Percentiles rank a stretch among this genome's conserved stretches.
Evolutionary conservation across 2,888 invertebrate genomes (phyloP).

Genomic region (Perizoma affinitatum): DNA sequence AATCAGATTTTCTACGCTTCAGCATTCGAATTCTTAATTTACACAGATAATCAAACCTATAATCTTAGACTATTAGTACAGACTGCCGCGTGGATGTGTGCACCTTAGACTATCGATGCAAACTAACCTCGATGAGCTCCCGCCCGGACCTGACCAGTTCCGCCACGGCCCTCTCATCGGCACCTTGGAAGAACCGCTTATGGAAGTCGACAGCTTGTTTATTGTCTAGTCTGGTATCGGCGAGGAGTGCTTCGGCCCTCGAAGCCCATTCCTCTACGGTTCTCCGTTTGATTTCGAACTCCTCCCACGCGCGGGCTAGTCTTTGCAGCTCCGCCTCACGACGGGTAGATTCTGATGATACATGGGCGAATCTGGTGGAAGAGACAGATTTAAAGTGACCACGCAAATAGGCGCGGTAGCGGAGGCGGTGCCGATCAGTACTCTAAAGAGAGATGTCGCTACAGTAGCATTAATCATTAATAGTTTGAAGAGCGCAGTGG

Average conservation of each 20-base stretch:
- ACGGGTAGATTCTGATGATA: constrained; percentile 89
- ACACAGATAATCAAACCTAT: background rate
- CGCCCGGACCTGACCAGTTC: constrained; percentile 91
- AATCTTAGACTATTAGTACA: background rate
- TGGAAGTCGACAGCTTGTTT: constrained; percentile 92
- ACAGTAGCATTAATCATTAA: no score
- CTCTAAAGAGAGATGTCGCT: no score
- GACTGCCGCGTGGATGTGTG: background rate
- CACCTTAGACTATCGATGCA: background rate
- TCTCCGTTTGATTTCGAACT: constrained; percentile 90
- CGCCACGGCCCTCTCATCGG: constrained; percentile 92
- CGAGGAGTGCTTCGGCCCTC: constrained; percentile 91
- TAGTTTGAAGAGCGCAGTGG: no score
- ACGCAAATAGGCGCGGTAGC: no score
- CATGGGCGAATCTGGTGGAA: constrained; percentile 86
- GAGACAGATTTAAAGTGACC: background rate
- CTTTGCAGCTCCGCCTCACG: constrained; percentile 92
- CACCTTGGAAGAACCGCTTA: constrained; percentile 93
- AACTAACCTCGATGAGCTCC: constrained; percentile 86
- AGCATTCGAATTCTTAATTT: no score
- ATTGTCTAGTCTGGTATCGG: constrained; percentile 91
- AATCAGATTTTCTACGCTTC: no score
- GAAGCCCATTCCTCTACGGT: constrained; percentile 94
- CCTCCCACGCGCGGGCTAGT: constrained; percentile 92
- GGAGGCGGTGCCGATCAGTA: no score